Percentiles rank a stretch among this genome's conserved stretches.
phyloP scores from a whole-genome alignment of 2,113 vertebrate genomes.

The Tenebrosternarchus preto region DNA sequence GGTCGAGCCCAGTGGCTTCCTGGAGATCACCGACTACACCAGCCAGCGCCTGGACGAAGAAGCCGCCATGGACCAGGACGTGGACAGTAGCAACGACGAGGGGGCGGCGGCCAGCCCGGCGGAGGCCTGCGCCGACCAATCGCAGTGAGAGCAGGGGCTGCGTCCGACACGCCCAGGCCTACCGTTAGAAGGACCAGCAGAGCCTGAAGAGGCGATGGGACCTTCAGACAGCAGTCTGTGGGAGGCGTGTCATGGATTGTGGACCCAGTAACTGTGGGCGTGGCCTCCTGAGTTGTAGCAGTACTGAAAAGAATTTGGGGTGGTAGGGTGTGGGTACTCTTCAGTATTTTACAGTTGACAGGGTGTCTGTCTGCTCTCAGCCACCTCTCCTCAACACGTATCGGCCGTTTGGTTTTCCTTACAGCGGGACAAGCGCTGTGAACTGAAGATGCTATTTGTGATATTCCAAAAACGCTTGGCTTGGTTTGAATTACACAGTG shows the following conservation, averaged over 20 bases:
- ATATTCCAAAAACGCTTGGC: background rate
- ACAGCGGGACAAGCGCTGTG: slow-evolving; percentile 31
- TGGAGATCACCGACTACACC: slow-evolving; percentile 97
- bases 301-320: background rate
- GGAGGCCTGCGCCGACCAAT: slow-evolving; percentile 74
- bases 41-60: slow-evolving; percentile 96
- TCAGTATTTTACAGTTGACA: slow-evolving; percentile 2
- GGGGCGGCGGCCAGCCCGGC: slow-evolving; percentile 81
- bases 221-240: background rate
- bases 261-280: background rate
- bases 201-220: background rate
- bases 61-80: slow-evolving; percentile 79
- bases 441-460: background rate
- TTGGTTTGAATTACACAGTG: background rate
- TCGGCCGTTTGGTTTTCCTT: background rate
- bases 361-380: slow-evolving; percentile 18
- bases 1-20: slow-evolving; percentile 96
- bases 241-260: background rate
- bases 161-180: no score
- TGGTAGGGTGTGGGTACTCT: background rate
- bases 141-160: slow-evolving; percentile 67
- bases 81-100: slow-evolving; percentile 93
- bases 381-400: slow-evolving; percentile 9
- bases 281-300: no score
- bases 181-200: no score